These are phyloP conservation scores for Tetramorium bicarinatum DNA, from an alignment of 2,888 invertebrate genomes.

Conservation along the genomic window DNA sequence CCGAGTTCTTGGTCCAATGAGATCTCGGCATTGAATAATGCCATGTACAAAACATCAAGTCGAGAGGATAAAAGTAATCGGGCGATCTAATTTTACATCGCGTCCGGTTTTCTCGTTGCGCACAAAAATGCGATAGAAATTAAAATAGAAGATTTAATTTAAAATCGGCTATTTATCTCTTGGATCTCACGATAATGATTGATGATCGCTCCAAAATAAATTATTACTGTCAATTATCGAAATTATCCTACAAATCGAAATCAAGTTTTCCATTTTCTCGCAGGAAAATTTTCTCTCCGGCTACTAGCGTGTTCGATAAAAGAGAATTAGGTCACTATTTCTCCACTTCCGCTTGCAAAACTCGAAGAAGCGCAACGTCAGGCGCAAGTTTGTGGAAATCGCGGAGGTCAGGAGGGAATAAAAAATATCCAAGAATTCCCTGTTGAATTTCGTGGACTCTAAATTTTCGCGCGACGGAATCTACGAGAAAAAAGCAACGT, in stretches of 20 bases:
- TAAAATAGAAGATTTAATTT: not conserved
- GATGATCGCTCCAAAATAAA: not conserved
- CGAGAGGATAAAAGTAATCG: constrained; percentile 36
- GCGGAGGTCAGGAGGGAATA: not conserved
- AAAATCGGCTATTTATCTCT: not conserved
- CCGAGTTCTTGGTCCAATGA: constrained; percentile 45
- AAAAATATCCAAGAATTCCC: constrained; percentile 32
- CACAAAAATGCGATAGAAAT: constrained; percentile 1
- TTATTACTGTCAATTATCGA: not conserved
- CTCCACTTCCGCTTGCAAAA: not conserved
- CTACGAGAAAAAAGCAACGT: constrained; percentile 21
- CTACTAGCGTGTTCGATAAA: not conserved
- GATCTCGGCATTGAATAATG: constrained; percentile 39
- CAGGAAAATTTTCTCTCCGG: not conserved
- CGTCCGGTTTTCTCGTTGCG: not conserved
- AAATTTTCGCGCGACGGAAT: constrained; percentile 33
- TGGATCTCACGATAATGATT: not conserved
- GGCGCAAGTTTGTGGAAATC: not conserved
- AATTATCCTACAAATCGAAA: not conserved
- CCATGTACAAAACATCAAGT: constrained; percentile 7
- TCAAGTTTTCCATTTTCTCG: not conserved
- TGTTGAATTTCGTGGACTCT: constrained; percentile 20
- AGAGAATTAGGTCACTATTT: constrained; percentile 36
- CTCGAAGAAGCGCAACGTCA: constrained; percentile 21
- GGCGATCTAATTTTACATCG: constrained; percentile 23